Evolutionary conservation across 1,140 invertebrate species (phyloP).

Genomic region (Bombus vancouverensis): DNA sequence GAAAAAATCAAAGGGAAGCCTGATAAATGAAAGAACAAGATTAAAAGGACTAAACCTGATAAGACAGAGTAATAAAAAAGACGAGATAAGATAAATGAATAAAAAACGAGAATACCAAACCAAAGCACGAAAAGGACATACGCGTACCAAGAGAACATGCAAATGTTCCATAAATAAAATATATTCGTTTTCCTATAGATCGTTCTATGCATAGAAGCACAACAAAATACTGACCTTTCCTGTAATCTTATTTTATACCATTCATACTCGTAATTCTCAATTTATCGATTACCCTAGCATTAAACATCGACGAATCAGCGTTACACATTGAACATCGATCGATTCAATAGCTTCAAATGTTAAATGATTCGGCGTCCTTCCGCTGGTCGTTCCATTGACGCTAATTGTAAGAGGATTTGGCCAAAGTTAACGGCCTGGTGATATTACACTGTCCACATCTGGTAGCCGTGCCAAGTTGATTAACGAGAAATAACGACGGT

Average conservation of each 20-base stretch:
- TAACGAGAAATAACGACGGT: no score
- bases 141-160: no score
- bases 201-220: not conserved
- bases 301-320: not conserved
- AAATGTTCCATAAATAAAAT: not conserved
- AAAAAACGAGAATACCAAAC: not conserved
- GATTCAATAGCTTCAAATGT: not conserved
- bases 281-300: not conserved
- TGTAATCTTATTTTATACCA: not conserved
- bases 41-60: not conserved
- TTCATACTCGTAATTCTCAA: not conserved
- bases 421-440: not conserved
- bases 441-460: slow-evolving; percentile 17
- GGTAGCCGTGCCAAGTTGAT: no score
- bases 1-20: no score
- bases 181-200: not conserved
- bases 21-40: no score
- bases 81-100: not conserved
- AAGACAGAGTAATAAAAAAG: not conserved
- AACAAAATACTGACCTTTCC: not conserved
- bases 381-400: not conserved
- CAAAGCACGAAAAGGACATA: not conserved
- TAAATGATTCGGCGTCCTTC: not conserved
- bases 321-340: not conserved
- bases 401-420: slow-evolving; percentile 33